Evolutionary conservation across 2,888 invertebrate genomes (phyloP), one percentile per base, ranked within the genome.

Genomic region (Thecophora atra): DNA sequence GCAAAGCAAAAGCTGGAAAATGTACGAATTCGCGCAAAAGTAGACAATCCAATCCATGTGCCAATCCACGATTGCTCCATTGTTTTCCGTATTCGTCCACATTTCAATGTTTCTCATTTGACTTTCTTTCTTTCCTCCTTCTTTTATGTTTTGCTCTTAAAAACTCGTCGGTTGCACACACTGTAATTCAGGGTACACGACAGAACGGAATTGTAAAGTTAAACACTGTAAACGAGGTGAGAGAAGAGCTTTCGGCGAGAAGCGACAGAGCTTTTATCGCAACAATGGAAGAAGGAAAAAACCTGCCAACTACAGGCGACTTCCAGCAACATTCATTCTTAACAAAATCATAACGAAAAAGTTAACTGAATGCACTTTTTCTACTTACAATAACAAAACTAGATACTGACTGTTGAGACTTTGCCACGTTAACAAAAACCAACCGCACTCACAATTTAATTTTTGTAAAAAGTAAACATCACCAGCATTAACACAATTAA

Each of bases 1-100:
- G 95, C 95, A 0, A 90, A 94, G 82, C 90, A 92, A 77, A 95
- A 95, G 86, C 87, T 96, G 75, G 95, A 96, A 88, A 96, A 92
- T 84, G 96, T 96, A 85, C 91, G 93, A 89, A 65, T 15, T 37
- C 24, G 7, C 17, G 6, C 19, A 37, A 62, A 64, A 21, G 15
- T 2, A 37, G 37, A 11, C 37, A 8, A 37, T 11, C 2, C 6
- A 6, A 37, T 8, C 7, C 11, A 37, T 6, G 7, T 28, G 11
- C 26, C 28, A 17, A 19, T 21, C 13, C 21, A 21, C 24, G 24
- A 56, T 17, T 63, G 0, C 42, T 42, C 3, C 54, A 47, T 66
- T 69, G 37, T 66, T 11, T 3, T 54, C 6, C 15, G 37, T 44
- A 54, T 73, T 72, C 69, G 42, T 68, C 58, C 67, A 68, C 28